phyloP scores from a whole-genome alignment of 2,113 vertebrate species.

The Ciconia maguari region DNA sequence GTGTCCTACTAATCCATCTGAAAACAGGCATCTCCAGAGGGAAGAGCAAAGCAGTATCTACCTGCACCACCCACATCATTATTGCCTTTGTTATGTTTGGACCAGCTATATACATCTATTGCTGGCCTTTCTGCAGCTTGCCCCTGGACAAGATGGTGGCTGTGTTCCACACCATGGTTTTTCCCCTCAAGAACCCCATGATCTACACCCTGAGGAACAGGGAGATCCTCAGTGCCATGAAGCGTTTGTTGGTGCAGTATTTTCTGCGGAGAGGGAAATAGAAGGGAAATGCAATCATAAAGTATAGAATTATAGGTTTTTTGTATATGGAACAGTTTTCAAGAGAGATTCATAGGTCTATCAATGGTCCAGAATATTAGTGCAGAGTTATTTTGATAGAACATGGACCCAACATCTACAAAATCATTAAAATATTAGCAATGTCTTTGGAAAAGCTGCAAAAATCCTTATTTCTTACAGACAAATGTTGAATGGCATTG shows the following conservation, averaged over 20 bases:
- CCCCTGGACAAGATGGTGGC: constrained; percentile 18
- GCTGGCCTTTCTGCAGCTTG: neutral
- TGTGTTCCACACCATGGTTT: constrained; percentile 34
- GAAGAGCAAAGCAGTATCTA: constrained; percentile 43
- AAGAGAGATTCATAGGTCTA: too few relatives aligned
- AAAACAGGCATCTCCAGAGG: neutral
- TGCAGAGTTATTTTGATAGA: neutral
- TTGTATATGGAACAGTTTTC: neutral
- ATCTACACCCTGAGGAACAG: constrained; percentile 55
- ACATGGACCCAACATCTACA: neutral
- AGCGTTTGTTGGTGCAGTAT: neutral
- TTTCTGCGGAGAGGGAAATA: neutral
- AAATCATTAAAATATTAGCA: neutral
- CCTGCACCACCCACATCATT: constrained; percentile 47
- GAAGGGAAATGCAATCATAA: neutral
- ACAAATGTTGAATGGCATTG: neutral
- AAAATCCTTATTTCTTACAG: neutral
- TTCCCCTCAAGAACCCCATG: constrained; percentile 37
- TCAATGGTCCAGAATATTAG: neutral
- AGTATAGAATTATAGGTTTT: too few relatives aligned
- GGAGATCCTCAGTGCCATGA: constrained; percentile 25
- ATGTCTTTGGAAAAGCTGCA: neutral
- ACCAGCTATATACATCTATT: constrained; percentile 29
- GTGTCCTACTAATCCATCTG: constrained; percentile 12
- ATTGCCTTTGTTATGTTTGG: constrained; percentile 40